Conservation (phyloP, 2,113 vertebrate species). For the Cavia aperea region DNA sequence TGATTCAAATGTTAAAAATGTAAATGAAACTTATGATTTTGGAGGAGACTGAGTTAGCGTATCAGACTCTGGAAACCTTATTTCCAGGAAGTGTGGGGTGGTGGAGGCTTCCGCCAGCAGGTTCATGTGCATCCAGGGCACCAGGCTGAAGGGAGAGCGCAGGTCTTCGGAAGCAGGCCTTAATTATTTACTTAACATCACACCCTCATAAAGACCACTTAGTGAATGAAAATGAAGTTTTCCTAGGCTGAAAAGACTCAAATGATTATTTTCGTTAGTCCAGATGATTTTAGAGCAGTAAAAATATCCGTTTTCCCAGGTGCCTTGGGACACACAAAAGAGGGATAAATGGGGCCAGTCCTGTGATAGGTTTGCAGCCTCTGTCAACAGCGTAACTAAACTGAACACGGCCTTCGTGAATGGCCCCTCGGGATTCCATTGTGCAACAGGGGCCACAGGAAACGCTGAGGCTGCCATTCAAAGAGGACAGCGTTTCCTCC, state of each 20-base stretch:
- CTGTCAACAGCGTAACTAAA: background rate
- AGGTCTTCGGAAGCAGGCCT: background rate
- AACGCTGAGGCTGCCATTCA: background rate
- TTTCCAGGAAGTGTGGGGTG: conserved; percentile 13
- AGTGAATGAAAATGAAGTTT: background rate
- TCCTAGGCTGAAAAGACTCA: background rate
- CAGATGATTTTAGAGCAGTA: background rate
- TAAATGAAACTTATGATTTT: conserved; percentile 62
- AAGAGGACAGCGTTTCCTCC: background rate
- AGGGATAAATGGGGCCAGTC: background rate
- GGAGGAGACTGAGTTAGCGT: conserved; percentile 60
- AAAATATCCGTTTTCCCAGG: background rate
- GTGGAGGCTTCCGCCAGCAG: background rate
- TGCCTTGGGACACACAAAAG: background rate
- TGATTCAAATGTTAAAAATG: conserved; percentile 64
- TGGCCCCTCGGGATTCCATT: background rate
- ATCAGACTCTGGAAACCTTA: conserved; percentile 53
- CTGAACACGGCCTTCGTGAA: background rate
- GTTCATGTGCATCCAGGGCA: background rate
- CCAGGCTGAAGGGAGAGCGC: background rate
- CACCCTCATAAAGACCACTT: background rate
- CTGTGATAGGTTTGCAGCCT: background rate
- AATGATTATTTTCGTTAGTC: background rate
- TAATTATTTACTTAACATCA: background rate
- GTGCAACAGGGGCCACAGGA: background rate